Percentiles rank a stretch among this genome's conserved stretches.
phyloP scores from a whole-genome alignment of 2,113 vertebrate genomes.

The Xenus cinereus region DNA sequence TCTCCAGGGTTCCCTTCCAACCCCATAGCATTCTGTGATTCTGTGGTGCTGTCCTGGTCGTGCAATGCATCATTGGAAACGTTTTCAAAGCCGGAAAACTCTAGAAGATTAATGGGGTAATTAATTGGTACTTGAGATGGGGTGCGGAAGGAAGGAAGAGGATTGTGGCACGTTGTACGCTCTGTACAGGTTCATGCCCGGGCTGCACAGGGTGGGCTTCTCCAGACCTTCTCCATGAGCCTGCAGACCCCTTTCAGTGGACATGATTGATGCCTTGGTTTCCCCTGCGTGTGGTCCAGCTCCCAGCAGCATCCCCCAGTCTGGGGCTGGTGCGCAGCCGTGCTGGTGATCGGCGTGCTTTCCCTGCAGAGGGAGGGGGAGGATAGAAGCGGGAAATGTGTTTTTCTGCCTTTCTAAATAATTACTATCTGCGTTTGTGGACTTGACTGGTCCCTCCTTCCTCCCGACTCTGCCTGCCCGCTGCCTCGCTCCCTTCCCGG shows the following conservation, averaged over 20 bases:
- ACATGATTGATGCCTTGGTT: background rate
- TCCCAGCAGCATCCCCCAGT: accelerated
- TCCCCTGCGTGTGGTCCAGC: background rate
- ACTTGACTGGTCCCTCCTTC: background rate
- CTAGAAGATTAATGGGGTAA: background rate
- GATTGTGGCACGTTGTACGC: accelerated
- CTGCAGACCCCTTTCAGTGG: background rate
- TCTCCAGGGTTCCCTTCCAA: too few relatives aligned
- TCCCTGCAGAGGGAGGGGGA: accelerated
- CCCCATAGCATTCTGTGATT: too few relatives aligned
- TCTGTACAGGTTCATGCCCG: accelerated
- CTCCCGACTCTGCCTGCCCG: accelerated
- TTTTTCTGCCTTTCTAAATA: background rate
- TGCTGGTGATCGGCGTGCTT: accelerated
- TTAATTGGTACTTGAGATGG: background rate
- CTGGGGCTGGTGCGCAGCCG: accelerated
- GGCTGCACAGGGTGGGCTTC: background rate
- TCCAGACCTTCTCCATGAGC: background rate
- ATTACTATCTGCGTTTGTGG: background rate
- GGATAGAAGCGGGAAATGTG: background rate
- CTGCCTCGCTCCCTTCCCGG: background rate
- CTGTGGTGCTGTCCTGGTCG: background rate
- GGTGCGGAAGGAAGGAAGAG: background rate
- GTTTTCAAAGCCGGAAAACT: background rate
- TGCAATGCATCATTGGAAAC: background rate